phyloP scores from a whole-genome alignment of 1,140 invertebrate species.

The Pseudomyrmex concolor region DNA sequence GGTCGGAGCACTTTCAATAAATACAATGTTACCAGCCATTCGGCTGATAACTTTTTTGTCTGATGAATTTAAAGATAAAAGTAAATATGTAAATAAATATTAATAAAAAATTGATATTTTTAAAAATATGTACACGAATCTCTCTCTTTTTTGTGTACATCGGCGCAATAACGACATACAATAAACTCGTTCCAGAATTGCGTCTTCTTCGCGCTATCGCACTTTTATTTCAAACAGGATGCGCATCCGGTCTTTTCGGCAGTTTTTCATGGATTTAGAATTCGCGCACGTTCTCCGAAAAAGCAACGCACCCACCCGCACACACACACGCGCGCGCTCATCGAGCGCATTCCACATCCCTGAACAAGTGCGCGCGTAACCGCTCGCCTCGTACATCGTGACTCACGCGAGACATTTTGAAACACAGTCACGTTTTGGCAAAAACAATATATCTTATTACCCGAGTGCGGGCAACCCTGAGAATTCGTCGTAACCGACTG shows the following conservation, averaged over 20 bases:
- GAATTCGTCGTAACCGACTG: slow-evolving; percentile 46
- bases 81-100: no score
- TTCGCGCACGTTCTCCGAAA: slow-evolving; percentile 52
- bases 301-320: slow-evolving; percentile 22
- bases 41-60: no score
- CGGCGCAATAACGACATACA: not conserved
- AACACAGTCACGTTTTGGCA: slow-evolving; percentile 78
- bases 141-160: not conserved
- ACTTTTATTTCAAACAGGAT: slow-evolving; percentile 25
- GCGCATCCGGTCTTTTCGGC: slow-evolving; percentile 14
- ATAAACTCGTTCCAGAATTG: slow-evolving; percentile 3
- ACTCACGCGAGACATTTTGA: slow-evolving; percentile 77
- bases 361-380: slow-evolving; percentile 63
- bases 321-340: slow-evolving; percentile 9
- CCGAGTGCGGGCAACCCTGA: slow-evolving; percentile 9
- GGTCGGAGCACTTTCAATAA: no score
- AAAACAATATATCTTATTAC: slow-evolving; percentile 75
- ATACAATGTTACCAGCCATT: no score
- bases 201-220: not conserved
- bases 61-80: no score
- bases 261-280: slow-evolving; percentile 64
- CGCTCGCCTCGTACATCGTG: slow-evolving; percentile 56
- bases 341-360: slow-evolving; percentile 71
- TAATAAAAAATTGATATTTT: no score
- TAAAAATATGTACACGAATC: no score